Evolutionary conservation across 1,140 invertebrate species (phyloP).

Genomic region (Trichomalopsis sarcophagae): DNA sequence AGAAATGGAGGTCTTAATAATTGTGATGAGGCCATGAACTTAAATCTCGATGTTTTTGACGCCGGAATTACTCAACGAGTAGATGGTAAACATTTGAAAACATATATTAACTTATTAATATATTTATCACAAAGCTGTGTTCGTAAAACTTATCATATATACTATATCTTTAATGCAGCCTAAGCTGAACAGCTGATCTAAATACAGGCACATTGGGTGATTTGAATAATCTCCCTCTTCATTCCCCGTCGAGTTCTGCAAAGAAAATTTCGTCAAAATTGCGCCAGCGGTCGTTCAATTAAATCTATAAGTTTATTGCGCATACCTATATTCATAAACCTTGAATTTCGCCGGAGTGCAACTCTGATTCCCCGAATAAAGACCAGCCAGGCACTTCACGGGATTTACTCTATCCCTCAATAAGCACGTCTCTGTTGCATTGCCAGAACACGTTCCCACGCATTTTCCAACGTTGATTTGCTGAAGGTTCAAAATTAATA

Average conservation of each 20-base stretch:
- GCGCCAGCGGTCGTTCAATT: too few species aligned
- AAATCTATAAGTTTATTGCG: neutral
- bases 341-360: constrained; percentile 72
- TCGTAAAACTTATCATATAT: too few species aligned
- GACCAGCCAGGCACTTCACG: constrained; percentile 68
- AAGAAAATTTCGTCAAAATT: constrained; percentile 7
- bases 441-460: constrained; percentile 70
- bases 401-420: constrained; percentile 70
- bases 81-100: too few species aligned
- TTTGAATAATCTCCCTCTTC: constrained; percentile 71
- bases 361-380: constrained; percentile 68
- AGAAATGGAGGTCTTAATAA: neutral
- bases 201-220: constrained; percentile 72
- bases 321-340: constrained; percentile 72
- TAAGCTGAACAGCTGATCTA: constrained; percentile 47
- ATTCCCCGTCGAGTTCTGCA: constrained; percentile 68
- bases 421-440: constrained; percentile 70
- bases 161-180: too few species aligned
- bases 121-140: neutral
- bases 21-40: too few species aligned
- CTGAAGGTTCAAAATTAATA: constrained; percentile 55
- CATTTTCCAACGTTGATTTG: constrained; percentile 75
- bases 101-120: neutral
- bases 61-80: too few species aligned
- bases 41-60: neutral